phyloP scores from a whole-genome alignment of 2,888 invertebrate species.

The Platypus cylindrus region DNA sequence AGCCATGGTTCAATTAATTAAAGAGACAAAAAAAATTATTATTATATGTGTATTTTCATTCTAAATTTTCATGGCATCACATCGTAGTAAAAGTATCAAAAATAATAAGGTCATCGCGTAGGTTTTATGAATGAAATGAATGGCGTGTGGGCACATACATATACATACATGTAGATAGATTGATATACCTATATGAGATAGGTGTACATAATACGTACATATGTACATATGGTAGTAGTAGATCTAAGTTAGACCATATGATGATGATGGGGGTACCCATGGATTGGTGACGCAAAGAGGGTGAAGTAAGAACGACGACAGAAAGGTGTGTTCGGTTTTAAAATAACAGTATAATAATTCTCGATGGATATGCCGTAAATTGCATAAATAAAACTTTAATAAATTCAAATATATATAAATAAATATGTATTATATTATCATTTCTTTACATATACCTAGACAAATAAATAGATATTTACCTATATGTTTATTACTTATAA shows the following conservation, averaged over 20 bases:
- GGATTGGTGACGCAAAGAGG: no score
- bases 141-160: constrained; percentile 15
- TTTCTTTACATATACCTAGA: no score
- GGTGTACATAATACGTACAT: no score
- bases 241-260: no score
- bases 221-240: no score
- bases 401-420: not conserved
- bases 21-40: no score
- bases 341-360: constrained; percentile 15
- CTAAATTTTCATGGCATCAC: not conserved
- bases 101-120: constrained; percentile 27
- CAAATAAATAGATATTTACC: no score
- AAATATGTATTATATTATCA: not conserved
- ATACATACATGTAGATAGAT: not conserved
- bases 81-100: constrained; percentile 14
- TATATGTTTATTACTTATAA: no score
- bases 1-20: no score
- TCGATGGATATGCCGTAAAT: constrained; percentile 14
- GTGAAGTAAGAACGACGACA: no score
- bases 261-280: no score
- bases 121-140: constrained; percentile 26
- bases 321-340: constrained; percentile 6
- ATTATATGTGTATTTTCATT: no score
- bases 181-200: not conserved
- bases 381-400: constrained; percentile 14